A percentile compares a stretch with the other conserved stretches of the same genome.
phyloP scores from a whole-genome alignment of 2,113 vertebrate genomes.

The Asarcornis scutulata region DNA sequence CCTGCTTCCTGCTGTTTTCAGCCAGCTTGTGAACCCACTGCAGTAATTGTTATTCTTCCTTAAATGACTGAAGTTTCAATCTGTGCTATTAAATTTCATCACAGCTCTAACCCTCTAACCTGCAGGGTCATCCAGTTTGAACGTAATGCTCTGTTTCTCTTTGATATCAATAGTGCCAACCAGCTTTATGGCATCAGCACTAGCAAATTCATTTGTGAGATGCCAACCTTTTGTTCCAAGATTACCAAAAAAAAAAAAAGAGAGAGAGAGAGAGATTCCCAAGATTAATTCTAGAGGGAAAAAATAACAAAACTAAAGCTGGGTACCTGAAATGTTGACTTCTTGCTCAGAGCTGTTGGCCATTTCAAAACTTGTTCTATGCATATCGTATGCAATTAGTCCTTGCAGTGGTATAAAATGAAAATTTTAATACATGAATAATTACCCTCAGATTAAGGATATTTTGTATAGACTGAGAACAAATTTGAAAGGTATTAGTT shows the following conservation, averaged over 20 bases:
- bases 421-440: neutral
- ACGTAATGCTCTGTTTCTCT: neutral
- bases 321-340: neutral
- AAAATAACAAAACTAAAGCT: neutral
- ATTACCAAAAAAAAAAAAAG: neutral
- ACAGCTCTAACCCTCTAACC: neutral
- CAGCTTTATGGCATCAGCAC: neutral
- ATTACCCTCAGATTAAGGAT: neutral
- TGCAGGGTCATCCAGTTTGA: neutral
- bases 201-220: neutral
- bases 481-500: neutral
- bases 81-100: neutral
- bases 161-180: neutral
- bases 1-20: neutral
- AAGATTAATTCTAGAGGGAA: neutral
- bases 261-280: neutral
- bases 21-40: neutral
- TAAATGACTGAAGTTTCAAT: neutral
- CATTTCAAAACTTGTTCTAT: neutral
- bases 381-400: neutral
- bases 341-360: neutral
- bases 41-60: neutral
- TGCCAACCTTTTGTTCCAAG: neutral
- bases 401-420: neutral
- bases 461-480: neutral